Evolutionary conservation across 2,888 invertebrate species (phyloP), one percentile per base, ranked within the genome.

Genomic region (Drosophila phalerata): DNA sequence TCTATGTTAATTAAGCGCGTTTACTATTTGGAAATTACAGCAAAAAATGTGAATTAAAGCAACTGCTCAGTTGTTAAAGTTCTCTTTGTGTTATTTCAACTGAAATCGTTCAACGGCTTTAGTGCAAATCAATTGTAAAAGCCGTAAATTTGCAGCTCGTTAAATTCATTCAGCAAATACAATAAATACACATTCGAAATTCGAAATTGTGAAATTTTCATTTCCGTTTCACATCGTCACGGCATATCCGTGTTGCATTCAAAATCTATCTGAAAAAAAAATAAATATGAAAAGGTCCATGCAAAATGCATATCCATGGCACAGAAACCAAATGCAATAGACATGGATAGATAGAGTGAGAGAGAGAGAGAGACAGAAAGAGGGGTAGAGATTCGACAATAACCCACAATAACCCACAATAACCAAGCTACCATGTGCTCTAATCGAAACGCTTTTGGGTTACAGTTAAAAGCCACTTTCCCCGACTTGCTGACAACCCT

Each of bases 201-300:
- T 13, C 49, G 37, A 48, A 52, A 47, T 60, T 13, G 38, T 63
- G 48, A 68, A 69, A 69, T 69, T 64, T 64, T 65, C 64, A 74
- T 73, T 73, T 73, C 74, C 73, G 73, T 60, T 74, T 60, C 28
- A 38, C 28, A 42, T 8, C 34, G 40, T 10, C 68, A 57, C 40
- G 53, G 10, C 30, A 53, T 28, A 55, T 34, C 17, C 55, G 52
- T 22, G 47, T 38, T 45, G 37, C 37, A 25, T 22, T 0, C 10
- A 42, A 37, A 28, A 28, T 43, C 15, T 32, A 28, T 13, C 4
- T 9, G 30, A 17, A 49, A 49, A 38, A 19, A 43, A 4, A 19
- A n/a, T n/a, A n/a, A n/a, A n/a, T n/a, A n/a, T n/a, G 19, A 15
- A 28, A 13, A 42, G 5, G 5, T 3, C 19, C 58, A 25, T 60